A percentile compares a stretch with the other conserved stretches of the same genome.
Conservation (phyloP, 92 coral and sea anemone genomes). For the Actinernus sp. region DNA sequence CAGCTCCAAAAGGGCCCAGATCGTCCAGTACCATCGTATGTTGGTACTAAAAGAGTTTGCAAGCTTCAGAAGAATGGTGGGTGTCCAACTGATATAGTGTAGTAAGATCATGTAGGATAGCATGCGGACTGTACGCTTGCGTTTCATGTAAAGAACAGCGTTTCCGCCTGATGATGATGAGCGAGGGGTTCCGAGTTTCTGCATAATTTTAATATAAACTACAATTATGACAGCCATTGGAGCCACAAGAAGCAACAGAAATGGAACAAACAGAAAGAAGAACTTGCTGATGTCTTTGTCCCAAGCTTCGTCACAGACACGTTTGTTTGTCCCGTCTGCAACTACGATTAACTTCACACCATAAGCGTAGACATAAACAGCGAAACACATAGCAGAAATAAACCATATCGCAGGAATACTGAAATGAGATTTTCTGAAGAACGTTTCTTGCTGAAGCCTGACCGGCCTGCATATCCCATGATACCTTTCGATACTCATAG, state of each 20-base stretch:
- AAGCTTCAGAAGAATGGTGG: constrained; percentile 63
- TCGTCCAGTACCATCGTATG: constrained; percentile 40
- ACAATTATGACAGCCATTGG: constrained; percentile 40
- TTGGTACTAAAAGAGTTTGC: constrained; percentile 33
- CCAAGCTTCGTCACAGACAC: constrained; percentile 79
- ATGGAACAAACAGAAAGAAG: constrained; percentile 39
- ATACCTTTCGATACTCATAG: constrained; percentile 67
- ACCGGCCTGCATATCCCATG: constrained; percentile 72
- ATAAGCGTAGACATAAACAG: constrained; percentile 66
- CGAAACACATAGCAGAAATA: constrained; percentile 45
- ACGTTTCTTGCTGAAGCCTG: constrained; percentile 36
- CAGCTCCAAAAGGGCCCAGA: constrained; percentile 75
- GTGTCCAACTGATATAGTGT: constrained; percentile 80
- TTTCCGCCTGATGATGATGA: constrained; percentile 89
- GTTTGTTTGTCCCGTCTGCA: constrained; percentile 35
- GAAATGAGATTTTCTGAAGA: constrained; percentile 33
- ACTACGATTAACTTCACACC: constrained; percentile 39
- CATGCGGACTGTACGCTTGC: constrained; percentile 60
- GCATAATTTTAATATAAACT: constrained; percentile 51
- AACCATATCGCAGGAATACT: constrained; percentile 61
- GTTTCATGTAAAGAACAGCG: constrained; percentile 75
- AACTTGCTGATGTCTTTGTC: constrained; percentile 26
- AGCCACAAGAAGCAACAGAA: constrained; percentile 37
- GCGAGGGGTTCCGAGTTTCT: constrained; percentile 63
- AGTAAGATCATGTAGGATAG: constrained; percentile 38